Conservation (phyloP, 2,797 vertebrate genomes). For the Hirundo rustica region DNA sequence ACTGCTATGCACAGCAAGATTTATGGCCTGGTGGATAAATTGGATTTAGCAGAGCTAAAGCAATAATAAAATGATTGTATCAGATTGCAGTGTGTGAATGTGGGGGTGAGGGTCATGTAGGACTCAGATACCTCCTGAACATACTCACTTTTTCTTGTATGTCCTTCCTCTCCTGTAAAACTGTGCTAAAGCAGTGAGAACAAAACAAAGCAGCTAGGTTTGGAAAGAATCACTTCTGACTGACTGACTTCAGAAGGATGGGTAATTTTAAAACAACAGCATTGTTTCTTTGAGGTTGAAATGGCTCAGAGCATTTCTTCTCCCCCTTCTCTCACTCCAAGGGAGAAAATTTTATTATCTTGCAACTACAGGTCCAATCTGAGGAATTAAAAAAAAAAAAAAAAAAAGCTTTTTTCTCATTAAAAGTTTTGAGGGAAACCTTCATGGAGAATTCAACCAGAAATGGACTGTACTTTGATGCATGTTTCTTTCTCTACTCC, state of each 20-base stretch:
- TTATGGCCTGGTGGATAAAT: slow-evolving; percentile 24
- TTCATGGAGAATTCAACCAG: not conserved
- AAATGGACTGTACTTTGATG: not conserved
- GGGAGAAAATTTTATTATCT: not conserved
- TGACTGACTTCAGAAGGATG: slow-evolving; percentile 47
- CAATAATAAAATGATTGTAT: slow-evolving; percentile 30
- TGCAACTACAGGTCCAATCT: not conserved
- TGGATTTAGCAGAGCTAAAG: slow-evolving; percentile 22
- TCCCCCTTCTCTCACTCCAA: not conserved
- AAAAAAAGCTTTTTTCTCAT: not conserved
- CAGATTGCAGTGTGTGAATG: not conserved
- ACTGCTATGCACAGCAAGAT: not conserved
- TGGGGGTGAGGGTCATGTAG: not conserved
- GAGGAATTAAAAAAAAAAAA: not conserved
- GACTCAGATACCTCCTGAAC: not conserved
- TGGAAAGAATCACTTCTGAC: slow-evolving; percentile 36
- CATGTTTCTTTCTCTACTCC: not conserved
- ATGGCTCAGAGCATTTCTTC: not conserved
- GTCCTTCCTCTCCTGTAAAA: not conserved
- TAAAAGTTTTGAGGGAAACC: not conserved
- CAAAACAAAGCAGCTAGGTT: slow-evolving; percentile 31
- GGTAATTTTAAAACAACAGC: slow-evolving; percentile 54
- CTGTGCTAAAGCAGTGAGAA: not conserved
- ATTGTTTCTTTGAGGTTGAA: slow-evolving; percentile 41
- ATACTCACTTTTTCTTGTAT: not conserved